Conservation (phyloP, 1,140 invertebrate species). For the Gryon sp. region DNA sequence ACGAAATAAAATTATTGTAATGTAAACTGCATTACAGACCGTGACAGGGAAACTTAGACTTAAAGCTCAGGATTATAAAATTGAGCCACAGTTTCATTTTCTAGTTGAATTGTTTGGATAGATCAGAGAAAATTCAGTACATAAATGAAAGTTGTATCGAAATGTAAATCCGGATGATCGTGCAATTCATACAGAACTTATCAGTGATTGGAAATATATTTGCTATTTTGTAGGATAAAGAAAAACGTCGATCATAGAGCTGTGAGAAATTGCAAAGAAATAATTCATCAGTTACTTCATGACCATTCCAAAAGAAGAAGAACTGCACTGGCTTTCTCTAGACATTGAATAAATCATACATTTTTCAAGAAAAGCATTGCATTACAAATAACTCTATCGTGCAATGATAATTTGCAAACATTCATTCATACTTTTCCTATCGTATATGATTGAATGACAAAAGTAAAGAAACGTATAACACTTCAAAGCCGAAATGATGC, state of each 20-base stretch:
- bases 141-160: conserved; percentile 11
- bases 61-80: too few relatives aligned
- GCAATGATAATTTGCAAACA: conserved; percentile 24
- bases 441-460: conserved; percentile 34
- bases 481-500: conserved; percentile 33
- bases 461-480: conserved; percentile 40
- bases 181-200: conserved; percentile 32
- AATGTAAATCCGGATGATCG: conserved; percentile 14
- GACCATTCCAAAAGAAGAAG: conserved; percentile 47
- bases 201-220: conserved; percentile 44
- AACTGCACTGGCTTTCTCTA: conserved; percentile 52
- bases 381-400: conserved; percentile 57
- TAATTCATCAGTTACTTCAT: conserved; percentile 53
- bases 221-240: conserved; percentile 30
- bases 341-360: conserved; percentile 58
- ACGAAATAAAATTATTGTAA: too few relatives aligned
- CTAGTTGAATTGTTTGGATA: conserved; percentile 6
- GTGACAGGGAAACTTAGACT: too few relatives aligned
- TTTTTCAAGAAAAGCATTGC: conserved; percentile 56
- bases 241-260: conserved; percentile 44
- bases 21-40: too few relatives aligned
- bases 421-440: conserved; percentile 36
- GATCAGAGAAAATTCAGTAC: neutral
- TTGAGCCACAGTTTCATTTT: too few relatives aligned
- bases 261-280: conserved; percentile 40